phyloP scores from a whole-genome alignment of 2,888 invertebrate species.

The Rhagophthalmus giganteus region DNA sequence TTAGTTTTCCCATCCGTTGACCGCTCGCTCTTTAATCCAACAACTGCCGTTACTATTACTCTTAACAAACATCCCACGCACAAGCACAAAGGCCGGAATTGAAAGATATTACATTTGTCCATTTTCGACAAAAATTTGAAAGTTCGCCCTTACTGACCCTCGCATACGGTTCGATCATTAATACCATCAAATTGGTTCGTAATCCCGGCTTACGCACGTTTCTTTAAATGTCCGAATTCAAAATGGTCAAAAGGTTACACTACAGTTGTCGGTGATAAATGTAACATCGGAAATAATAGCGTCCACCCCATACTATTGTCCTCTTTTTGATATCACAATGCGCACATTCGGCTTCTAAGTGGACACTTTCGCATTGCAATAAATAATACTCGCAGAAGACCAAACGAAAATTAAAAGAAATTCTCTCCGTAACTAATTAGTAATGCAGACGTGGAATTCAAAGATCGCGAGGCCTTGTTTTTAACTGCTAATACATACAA shows the following conservation, averaged over 20 bases:
- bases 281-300: slow-evolving; percentile 37
- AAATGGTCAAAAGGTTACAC: slow-evolving; percentile 37
- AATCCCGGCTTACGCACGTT: slow-evolving; percentile 38
- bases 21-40: slow-evolving; percentile 28
- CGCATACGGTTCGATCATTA: slow-evolving; percentile 25
- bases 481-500: too few relatives aligned
- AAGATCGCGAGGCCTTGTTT: too few relatives aligned
- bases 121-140: slow-evolving; percentile 18
- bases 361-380: too few relatives aligned
- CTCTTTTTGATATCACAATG: slow-evolving; percentile 24
- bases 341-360: slow-evolving; percentile 13
- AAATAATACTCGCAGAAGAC: too few relatives aligned
- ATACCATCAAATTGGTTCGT: slow-evolving; percentile 34
- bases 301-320: slow-evolving; percentile 37
- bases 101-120: slow-evolving; percentile 33
- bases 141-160: slow-evolving; percentile 23
- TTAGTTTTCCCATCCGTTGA: slow-evolving; percentile 26
- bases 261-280: slow-evolving; percentile 39
- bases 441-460: too few relatives aligned
- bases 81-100: slow-evolving; percentile 30
- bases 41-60: slow-evolving; percentile 27
- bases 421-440: too few relatives aligned
- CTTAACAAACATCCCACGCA: slow-evolving; percentile 36
- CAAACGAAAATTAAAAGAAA: too few relatives aligned
- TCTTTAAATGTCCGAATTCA: slow-evolving; percentile 30